phyloP scores from a whole-genome alignment of 1,140 invertebrate genomes.

The Paracyclopina nana region DNA sequence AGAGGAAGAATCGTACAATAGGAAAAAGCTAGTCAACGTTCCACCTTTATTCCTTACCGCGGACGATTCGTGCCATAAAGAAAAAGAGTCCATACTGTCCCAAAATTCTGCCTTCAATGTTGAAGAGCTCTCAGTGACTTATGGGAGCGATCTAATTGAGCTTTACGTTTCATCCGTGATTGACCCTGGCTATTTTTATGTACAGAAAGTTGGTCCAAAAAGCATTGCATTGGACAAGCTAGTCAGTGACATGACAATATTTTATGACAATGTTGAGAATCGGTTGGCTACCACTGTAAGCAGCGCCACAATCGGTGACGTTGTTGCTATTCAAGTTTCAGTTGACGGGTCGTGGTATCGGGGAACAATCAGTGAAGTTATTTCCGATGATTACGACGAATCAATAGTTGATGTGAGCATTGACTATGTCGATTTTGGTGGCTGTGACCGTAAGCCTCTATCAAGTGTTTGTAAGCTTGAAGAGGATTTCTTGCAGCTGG shows the following conservation, averaged over 20 bases:
- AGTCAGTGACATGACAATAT: conserved; percentile 11
- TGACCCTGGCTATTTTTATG: conserved; percentile 6
- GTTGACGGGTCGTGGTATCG: conserved; percentile 8
- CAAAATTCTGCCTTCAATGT: neutral
- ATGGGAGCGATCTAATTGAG: neutral
- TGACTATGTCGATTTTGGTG: conserved; percentile 16
- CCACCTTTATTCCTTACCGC: conserved; percentile 5
- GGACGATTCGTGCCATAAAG: neutral
- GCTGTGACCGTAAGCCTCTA: neutral
- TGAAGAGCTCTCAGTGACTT: neutral
- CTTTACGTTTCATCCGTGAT: conserved; percentile 11
- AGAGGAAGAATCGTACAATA: neutral
- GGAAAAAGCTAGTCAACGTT: neutral
- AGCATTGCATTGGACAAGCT: conserved; percentile 11
- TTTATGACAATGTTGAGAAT: conserved; percentile 5
- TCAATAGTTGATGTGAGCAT: neutral
- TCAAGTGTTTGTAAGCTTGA: neutral
- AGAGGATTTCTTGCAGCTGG: conserved; percentile 1
- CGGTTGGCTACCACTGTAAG: neutral
- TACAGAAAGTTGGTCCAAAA: conserved; percentile 15
- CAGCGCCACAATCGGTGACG: neutral
- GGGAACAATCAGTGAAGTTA: neutral
- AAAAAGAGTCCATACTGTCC: neutral
- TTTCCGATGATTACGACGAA: conserved; percentile 11
- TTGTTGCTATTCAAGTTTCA: conserved; percentile 2